Evolutionary conservation across 2,888 invertebrate species (phyloP).

Genomic region (Agrotis segetum): DNA sequence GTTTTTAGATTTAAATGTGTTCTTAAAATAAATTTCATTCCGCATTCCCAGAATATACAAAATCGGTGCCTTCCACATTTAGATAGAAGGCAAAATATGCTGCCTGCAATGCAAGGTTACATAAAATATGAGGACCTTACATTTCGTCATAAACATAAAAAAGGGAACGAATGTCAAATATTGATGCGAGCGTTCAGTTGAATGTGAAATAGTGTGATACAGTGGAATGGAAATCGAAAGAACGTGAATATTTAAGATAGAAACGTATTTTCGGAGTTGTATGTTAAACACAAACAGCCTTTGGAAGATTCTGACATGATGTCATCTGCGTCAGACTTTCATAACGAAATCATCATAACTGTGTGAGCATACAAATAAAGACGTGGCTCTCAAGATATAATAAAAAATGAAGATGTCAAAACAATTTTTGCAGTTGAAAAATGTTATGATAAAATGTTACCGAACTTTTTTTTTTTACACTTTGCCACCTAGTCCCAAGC

Average conservation of each 20-base stretch:
- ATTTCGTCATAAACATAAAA: slow-evolving; percentile 53
- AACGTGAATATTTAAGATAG: slow-evolving; percentile 15
- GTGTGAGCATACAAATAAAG: background rate
- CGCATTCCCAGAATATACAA: slow-evolving; percentile 11
- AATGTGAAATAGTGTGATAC: slow-evolving; percentile 41
- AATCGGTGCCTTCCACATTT: slow-evolving; percentile 24
- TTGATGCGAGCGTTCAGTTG: slow-evolving; percentile 42
- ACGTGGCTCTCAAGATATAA: background rate
- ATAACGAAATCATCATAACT: too few species aligned
- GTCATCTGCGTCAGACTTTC: too few species aligned
- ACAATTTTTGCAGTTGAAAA: background rate
- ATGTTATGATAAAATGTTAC: background rate
- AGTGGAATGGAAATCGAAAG: slow-evolving; percentile 17
- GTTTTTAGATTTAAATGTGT: background rate
- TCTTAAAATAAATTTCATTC: background rate
- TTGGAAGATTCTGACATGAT: background rate
- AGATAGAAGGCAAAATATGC: slow-evolving; percentile 24
- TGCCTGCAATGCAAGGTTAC: slow-evolving; percentile 26
- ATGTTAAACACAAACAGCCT: background rate
- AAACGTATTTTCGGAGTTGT: background rate
- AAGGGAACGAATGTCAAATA: slow-evolving; percentile 50
- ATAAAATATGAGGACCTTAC: slow-evolving; percentile 25
- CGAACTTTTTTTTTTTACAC: too few species aligned
- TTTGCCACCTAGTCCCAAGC: too few species aligned
- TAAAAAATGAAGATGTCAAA: background rate